Percentiles rank a stretch among this genome's conserved stretches.
These are phyloP conservation scores for Leptopilina boulardi DNA, from an alignment of 1,140 invertebrate genomes.

Conservation along the genomic window DNA sequence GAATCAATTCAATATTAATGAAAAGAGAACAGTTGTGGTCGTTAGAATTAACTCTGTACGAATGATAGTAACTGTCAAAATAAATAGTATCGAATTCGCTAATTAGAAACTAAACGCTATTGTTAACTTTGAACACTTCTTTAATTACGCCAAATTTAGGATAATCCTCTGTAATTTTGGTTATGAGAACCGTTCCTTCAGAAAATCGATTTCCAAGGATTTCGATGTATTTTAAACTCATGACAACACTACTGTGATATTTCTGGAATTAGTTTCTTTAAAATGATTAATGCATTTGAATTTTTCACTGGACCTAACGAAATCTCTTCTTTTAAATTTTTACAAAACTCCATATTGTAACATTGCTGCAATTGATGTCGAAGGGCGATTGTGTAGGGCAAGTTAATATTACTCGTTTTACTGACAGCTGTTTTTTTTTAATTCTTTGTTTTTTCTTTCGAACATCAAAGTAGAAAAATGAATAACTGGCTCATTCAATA, in stretches of 20 bases:
- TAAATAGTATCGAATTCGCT: constrained; percentile 28
- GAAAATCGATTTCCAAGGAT: constrained; percentile 38
- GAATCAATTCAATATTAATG: background rate
- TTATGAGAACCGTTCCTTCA: constrained; percentile 30
- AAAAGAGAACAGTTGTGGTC: background rate
- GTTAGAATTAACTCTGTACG: background rate
- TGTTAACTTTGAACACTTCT: constrained; percentile 29
- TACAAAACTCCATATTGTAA: background rate
- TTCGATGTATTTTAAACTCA: constrained; percentile 32
- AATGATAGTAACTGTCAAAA: background rate
- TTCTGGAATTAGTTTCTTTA: background rate
- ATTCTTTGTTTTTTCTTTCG: constrained; percentile 35
- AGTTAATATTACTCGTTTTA: constrained; percentile 17
- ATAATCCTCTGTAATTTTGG: constrained; percentile 15
- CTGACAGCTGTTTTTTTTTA: constrained; percentile 29
- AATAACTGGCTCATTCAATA: constrained; percentile 27
- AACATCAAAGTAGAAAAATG: constrained; percentile 26
- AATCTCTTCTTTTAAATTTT: background rate
- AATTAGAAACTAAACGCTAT: constrained; percentile 33
- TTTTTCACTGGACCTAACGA: background rate
- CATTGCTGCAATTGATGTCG: constrained; percentile 22
- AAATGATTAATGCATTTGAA: background rate
- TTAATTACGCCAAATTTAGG: constrained; percentile 31
- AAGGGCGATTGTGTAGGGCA: constrained; percentile 36
- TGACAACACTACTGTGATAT: background rate